Base-by-base conservation (phyloP, 2,888 invertebrate genomes). In the Lochmaea crataegi region DNA sequence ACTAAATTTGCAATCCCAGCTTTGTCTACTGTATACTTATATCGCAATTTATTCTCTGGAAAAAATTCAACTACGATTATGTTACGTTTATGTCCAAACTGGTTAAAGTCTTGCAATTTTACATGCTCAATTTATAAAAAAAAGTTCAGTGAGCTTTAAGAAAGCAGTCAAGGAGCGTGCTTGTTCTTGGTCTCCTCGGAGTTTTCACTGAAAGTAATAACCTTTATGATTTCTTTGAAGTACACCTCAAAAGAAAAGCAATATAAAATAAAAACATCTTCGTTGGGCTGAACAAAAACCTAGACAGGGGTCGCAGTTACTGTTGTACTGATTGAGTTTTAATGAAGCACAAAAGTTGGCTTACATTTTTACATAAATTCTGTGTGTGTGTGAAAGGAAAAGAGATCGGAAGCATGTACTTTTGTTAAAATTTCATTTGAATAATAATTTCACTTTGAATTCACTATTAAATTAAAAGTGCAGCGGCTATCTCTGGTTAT, bases 171-270 rank as follows among this genome's bases (percentile, higher is more conserved):
- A 18, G 41, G 42, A 41, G 6, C 41, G 63, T 63, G n/a, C 63
- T 16, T 26, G 60, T 32, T 60, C 32, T 57, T 64, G 12, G n/a
- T 64, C 57, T 42, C 58, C 51, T 71, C 53, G 12, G 22, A 65
- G 38, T 65, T 65, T 71, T 18, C 60, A 11, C 42, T 41, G 42
- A 66, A 65, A 45, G 69, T 69, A 73, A 68, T 74, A 76, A 72
- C 68, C 68, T 76, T 72, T 58, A 70, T 65, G 66, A 53, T 68
- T 71, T 65, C 76, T 76, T 76, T 76, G 74, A 72, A 72, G 73
- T 65, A 53, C 45, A 65, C 57, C 56, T 66, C 51, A 60, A 68
- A 68, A 74, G 72, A 2, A 22, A 22, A 22, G 22, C 22, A 22
- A 22, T 22, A 22, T 22, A 22, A 74, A 72, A 67, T 48, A 71